A percentile compares a stretch with the other conserved stretches of the same genome.
Evolutionary conservation across 2,113 vertebrate genomes (phyloP).

Genomic region (Sapayoa aenigma): DNA sequence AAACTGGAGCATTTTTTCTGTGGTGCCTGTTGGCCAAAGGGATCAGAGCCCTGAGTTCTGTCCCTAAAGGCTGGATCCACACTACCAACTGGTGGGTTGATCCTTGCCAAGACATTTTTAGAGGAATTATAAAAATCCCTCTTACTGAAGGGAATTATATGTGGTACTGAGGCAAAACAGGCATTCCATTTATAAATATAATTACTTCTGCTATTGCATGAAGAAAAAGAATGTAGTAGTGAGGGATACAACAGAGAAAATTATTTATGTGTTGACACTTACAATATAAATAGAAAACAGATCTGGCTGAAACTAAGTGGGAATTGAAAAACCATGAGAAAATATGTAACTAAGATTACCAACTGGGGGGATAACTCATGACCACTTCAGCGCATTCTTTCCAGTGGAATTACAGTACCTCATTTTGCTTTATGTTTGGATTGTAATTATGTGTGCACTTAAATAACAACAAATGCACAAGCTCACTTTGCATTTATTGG

Average conservation of each 20-base stretch:
- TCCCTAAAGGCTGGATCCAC: not conserved
- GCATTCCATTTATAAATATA: constrained; percentile 61
- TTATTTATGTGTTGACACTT: constrained; percentile 44
- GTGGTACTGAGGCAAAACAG: constrained; percentile 55
- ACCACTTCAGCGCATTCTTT: not conserved
- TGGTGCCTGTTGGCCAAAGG: not conserved
- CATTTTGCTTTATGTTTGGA: not conserved
- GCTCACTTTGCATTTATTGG: not conserved
- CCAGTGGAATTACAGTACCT: not conserved
- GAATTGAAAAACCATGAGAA: constrained; percentile 28
- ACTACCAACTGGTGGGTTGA: constrained; percentile 17
- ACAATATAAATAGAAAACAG: constrained; percentile 45
- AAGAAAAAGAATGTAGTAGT: constrained; percentile 50
- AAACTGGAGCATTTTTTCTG: not conserved
- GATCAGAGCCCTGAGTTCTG: not conserved
- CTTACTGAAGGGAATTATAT: constrained; percentile 43
- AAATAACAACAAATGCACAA: not conserved
- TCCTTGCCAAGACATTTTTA: constrained; percentile 54
- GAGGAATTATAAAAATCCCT: constrained; percentile 66
- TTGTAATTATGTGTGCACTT: not conserved
- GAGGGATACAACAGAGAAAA: constrained; percentile 33
- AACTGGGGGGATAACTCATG: not conserved
- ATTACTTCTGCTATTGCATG: constrained; percentile 55
- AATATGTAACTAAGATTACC: constrained; percentile 22
- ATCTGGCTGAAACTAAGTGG: constrained; percentile 35